Conservation (phyloP, 2,113 vertebrate species). For the Pachyramphus minor region DNA sequence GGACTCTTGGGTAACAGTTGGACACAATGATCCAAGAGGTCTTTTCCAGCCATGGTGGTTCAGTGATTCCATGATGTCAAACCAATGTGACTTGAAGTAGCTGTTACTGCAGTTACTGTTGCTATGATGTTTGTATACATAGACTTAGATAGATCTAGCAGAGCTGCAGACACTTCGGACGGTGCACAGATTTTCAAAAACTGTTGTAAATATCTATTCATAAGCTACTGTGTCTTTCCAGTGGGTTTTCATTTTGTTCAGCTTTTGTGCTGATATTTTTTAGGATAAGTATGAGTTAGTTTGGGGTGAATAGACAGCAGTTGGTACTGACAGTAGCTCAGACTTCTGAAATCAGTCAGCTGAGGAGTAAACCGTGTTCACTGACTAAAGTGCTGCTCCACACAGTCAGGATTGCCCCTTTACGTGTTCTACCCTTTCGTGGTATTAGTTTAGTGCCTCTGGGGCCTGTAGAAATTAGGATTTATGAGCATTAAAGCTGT, state of each 20-base stretch:
- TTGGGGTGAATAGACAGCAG: neutral
- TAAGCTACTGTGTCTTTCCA: neutral
- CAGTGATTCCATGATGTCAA: neutral
- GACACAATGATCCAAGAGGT: neutral
- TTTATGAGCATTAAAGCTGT: rapidly evolving
- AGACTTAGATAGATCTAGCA: neutral
- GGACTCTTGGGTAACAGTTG: neutral
- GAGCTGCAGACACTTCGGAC: neutral
- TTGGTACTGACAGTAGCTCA: neutral
- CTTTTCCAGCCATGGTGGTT: neutral
- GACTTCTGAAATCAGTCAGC: neutral
- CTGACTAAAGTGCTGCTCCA: neutral
- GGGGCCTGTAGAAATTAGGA: neutral
- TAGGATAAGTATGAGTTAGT: neutral
- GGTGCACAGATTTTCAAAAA: neutral
- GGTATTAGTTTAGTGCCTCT: neutral
- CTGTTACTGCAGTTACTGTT: slow-evolving; percentile 2
- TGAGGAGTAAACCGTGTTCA: neutral
- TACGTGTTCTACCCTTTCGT: neutral
- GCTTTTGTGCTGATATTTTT: neutral
- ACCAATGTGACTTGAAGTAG: neutral
- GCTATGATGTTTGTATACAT: neutral
- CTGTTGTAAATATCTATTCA: neutral
- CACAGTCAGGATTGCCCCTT: rapidly evolving
- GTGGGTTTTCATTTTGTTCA: neutral